Evolutionary conservation across 2,888 invertebrate genomes (phyloP), one percentile per base, ranked within the genome.

Genomic region (Sialis fuliginosa): DNA sequence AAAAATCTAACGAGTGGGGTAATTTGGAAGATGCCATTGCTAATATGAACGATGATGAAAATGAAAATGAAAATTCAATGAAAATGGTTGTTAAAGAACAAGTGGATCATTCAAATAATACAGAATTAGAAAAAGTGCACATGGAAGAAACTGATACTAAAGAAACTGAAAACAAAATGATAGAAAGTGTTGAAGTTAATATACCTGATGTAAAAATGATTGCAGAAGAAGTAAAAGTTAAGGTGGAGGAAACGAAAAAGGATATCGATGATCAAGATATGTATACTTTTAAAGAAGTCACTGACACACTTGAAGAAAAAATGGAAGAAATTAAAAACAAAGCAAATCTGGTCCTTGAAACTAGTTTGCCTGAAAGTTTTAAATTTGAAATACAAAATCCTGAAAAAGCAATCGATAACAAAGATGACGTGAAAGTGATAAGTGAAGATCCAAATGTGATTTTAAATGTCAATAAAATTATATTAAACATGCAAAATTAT

Each of bases 1-100:
- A 83, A 60, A 83, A 83, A 57, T 81, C 74, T 0, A 80, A 77
- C 5, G 81, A 83, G 56, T 84, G 82, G 71, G 83, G 81, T 3
- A 82, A 78, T 52, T 66, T 84, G 52, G 81, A 83, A 61, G 82
- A 83, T 55, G 82, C 80, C n/a, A 77, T 81, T 31, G 45, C 39
- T 5, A 45, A 45, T 45, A 45, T 45, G 22, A n/a, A 34, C 7
- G 10, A 39, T 7, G 5, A 32, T 9, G 31, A 22, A 31, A 39
- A 10, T 12, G 32, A 5, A 37, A 42, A 47, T 39, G 35, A 22
- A 22, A 22, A 41, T 8, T 39, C 42, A 6, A 2, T 39, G 12
- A 31, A 12, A 8, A 49, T 47, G 32, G n/a, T 7, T n/a, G 39
- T 31, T 22, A 39, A n/a, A 8, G 39, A 33, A 37, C 45, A 47